A percentile compares a stretch with the other conserved stretches of the same genome.
Evolutionary conservation across 2,888 invertebrate species (phyloP).

Genomic region (Cremastinae sp.): DNA sequence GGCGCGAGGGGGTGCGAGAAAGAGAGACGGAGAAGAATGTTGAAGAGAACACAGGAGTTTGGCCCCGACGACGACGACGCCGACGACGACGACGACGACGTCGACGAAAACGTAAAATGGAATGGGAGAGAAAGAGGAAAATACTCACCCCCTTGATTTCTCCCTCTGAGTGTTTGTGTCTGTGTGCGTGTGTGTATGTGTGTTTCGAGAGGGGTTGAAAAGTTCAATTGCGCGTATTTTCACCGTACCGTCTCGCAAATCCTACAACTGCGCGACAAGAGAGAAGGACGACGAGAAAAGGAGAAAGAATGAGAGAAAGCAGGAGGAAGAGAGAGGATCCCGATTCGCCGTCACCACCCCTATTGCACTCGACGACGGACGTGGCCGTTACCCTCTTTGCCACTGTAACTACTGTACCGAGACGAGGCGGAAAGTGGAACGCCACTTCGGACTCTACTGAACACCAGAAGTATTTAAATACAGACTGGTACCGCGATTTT

Average conservation of each 20-base stretch:
- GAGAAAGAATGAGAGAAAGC: constrained; percentile 26
- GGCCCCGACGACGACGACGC: constrained; percentile 38
- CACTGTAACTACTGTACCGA: constrained; percentile 48
- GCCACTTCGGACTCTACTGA: constrained; percentile 47
- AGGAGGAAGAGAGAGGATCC: constrained; percentile 41
- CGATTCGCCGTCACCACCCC: constrained; percentile 41
- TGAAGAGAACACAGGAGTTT: constrained; percentile 50
- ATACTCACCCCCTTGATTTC: background rate
- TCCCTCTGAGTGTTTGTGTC: constrained; percentile 15
- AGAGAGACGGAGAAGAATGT: constrained; percentile 52
- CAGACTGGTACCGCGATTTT: constrained; percentile 20
- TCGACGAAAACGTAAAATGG: constrained; percentile 58
- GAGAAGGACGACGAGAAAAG: constrained; percentile 46
- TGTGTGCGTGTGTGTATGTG: constrained; percentile 63
- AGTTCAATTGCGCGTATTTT: constrained; percentile 80
- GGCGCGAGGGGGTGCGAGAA: constrained; percentile 61
- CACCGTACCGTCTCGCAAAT: constrained; percentile 78
- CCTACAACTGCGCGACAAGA: constrained; percentile 67
- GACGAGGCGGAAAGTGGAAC: constrained; percentile 58
- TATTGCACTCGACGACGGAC: constrained; percentile 34
- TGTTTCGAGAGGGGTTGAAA: constrained; percentile 76
- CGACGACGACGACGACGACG: constrained; percentile 43
- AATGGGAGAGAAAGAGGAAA: constrained; percentile 62
- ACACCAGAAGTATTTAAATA: constrained; percentile 54
- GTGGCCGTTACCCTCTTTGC: constrained; percentile 33